Conservation (phyloP, 2,888 invertebrate species). For the Dilophus febrilis region DNA sequence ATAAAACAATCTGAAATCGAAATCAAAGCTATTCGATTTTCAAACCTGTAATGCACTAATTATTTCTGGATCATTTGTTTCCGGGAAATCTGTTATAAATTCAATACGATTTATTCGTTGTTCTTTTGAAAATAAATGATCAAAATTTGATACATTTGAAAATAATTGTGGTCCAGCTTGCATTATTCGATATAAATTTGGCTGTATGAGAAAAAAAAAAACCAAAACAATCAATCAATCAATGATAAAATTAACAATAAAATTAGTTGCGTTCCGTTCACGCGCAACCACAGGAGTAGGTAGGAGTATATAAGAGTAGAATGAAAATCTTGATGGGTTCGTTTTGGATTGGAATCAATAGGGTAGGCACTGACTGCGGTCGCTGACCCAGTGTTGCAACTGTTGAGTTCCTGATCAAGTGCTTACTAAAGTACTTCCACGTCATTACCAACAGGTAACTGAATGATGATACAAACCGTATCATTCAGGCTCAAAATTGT, state of each 20-base stretch:
- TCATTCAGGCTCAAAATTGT: no score
- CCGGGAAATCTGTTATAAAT: slow-evolving; percentile 78
- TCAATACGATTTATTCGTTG: slow-evolving; percentile 72
- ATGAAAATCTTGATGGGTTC: no score
- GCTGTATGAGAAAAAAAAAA: slow-evolving; percentile 36
- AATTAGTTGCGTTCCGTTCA: no score
- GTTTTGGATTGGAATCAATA: no score
- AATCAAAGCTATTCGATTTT: slow-evolving; percentile 1
- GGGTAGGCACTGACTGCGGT: no score
- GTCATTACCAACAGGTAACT: no score
- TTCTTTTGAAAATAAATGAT: slow-evolving; percentile 58
- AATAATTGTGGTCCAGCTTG: slow-evolving; percentile 69
- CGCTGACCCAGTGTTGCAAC: no score
- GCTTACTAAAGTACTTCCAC: no score
- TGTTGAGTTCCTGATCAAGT: no score
- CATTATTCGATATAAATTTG: slow-evolving; percentile 77
- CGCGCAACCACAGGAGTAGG: no score
- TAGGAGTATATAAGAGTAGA: no score
- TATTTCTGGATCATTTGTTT: slow-evolving; percentile 71
- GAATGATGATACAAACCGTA: no score
- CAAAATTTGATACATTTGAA: slow-evolving; percentile 62
- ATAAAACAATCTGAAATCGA: background rate
- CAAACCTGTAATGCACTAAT: slow-evolving; percentile 66
- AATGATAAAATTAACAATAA: background rate
- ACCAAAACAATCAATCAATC: background rate